Base-by-base conservation (phyloP, 2,888 invertebrate species). In the Hirtodrosophila alboralis region DNA sequence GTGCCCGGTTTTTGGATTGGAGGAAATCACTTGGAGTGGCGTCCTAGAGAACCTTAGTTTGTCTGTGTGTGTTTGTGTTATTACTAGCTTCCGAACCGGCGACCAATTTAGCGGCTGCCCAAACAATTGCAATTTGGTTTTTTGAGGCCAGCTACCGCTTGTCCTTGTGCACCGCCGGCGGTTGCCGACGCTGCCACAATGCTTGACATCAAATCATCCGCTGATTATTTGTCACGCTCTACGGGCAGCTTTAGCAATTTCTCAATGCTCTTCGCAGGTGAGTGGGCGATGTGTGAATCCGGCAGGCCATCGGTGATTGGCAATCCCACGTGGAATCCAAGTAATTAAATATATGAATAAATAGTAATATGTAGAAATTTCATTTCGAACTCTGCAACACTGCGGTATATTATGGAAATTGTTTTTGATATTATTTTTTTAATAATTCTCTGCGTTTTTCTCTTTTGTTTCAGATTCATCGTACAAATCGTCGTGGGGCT, bases 211-310 rank as follows among this genome's bases (percentile, higher is more conserved):
- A 97, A 97, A 92, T 95, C 96, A 87, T 95, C 96, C 88, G 95
- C 96, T 91, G 96, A 96, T 93, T 96, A 97, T 92, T 93, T 97
- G 90, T 94, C 94, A 92, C 94, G 96, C 92, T 95, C 96, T 90
- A 89, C 91, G 74, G 96, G 96, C 90, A 96, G 96, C 71, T 96
- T 97, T 91, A 95, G 96, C 91, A 97, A 97, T 92, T 96, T 97
- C 93, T 96, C 97, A 91, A 97, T 97, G 97, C 93, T 97, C 89
- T 96, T 97, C 92, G 96, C 96, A 92, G 96, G 96, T 96, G 94
- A 89, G 90, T 85, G 68, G 78, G 74, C 75, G 65, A 64, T 81
- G 84, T 84, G 84, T 73, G 84, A 84, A 47, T 75, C 79, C 73
- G 54, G 74, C 79, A 75, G 81, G 75, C 79, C 77, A 63, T 69